Base-by-base conservation (phyloP, 30 jellyfish, hydroid and myxozoan genomes). In the Aurelia sp. region DNA sequence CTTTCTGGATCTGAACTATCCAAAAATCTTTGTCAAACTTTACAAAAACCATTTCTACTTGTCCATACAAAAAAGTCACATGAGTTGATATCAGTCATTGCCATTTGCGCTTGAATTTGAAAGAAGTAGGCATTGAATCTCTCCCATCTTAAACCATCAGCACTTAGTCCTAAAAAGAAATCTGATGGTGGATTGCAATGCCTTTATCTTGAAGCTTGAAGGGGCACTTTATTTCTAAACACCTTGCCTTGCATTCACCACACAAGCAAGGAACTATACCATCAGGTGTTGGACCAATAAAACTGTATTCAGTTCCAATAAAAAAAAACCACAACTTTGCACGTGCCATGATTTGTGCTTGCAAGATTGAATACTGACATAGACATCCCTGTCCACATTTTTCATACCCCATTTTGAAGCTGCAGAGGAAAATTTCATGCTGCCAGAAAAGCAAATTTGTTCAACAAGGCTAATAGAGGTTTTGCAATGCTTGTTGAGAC, bases 351-450 rank as follows among this genome's bases (percentile, higher is more conserved):
- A 15, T 11, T 15, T 35, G 52, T 70, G 63, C 63, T 70, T 70
- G 8, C 35, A 13, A 10, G 81, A 23, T 37, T 15, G 18, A 21
- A 70, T 15, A 15, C 44, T 30, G 52, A 15, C 8, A 18, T 70
- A 35, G 53, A 64, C 21, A 33, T 70, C 83, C 37, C 62, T 33
- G 62, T 62, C 62, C 63, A 61, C 79, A 62, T 78, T 78, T 17
- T 62, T 22, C 17, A 37, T 20, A 27, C 88, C 76, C 88, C 88
- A 78, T 21, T 52, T 60, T 9, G 88, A 61, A 5, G 75, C 78
- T 62, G 62, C 17, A 23, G 79, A 19, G 37, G 88, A 53, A 78
- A 78, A 75, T 37, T 19, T 21, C 18, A n/a, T n/a, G 3, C 70
- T 15, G 52, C 18, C 78, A 11, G 79, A 70, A 62, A 61, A 78